These are phyloP conservation scores for Sebastes fasciatus DNA, from an alignment of 2,113 vertebrate genomes.

Conservation along the genomic window DNA sequence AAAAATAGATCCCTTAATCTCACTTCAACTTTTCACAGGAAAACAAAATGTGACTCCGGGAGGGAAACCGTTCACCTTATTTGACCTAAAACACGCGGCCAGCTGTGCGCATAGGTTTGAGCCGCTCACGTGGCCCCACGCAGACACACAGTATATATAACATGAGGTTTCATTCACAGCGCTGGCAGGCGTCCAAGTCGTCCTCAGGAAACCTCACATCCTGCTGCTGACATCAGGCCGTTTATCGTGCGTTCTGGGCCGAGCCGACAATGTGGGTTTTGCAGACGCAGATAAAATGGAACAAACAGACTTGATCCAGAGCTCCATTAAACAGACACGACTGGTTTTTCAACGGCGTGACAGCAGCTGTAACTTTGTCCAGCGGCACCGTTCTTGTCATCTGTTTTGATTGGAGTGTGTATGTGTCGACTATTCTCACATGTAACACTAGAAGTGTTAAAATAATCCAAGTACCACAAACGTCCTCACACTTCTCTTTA, in stretches of 20 bases:
- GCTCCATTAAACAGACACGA: not conserved
- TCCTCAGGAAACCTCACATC: slow-evolving; percentile 48
- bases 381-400: not conserved
- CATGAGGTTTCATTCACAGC: slow-evolving; percentile 29
- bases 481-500: not conserved
- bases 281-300: slow-evolving; percentile 34
- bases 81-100: not conserved
- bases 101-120: slow-evolving; percentile 3
- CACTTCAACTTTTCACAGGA: not conserved
- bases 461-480: not conserved
- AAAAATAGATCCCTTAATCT: not conserved
- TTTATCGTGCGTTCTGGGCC: not conserved
- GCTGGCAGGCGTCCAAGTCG: slow-evolving; percentile 31
- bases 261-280: not conserved
- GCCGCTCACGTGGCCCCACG: not conserved
- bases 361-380: not conserved
- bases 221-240: slow-evolving; percentile 29
- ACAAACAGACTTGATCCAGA: slow-evolving; percentile 20
- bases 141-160: not conserved
- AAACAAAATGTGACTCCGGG: not conserved
- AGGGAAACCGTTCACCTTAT: not conserved
- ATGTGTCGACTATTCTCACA: not conserved
- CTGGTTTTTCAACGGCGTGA: not conserved
- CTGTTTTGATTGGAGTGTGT: not conserved
- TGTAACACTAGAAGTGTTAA: not conserved